Evolutionary conservation across 1,140 invertebrate species (phyloP).

Genomic region (Caenorhabditis tropicalis): DNA sequence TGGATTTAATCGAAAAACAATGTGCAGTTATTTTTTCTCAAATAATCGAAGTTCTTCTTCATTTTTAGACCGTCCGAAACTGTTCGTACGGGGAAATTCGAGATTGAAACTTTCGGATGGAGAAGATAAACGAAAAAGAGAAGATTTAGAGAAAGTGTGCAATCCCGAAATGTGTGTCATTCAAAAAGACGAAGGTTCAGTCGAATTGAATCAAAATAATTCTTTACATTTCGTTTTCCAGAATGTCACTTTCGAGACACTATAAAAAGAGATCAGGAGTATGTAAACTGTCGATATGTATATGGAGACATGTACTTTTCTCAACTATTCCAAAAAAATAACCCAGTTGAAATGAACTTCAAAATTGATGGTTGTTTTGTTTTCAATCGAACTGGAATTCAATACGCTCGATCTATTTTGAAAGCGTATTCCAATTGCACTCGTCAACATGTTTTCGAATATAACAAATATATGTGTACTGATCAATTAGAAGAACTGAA

Average conservation of each 20-base stretch:
- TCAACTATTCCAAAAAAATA: neutral
- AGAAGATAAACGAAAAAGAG: neutral
- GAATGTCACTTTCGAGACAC: neutral
- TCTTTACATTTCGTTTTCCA: neutral
- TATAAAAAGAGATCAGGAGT: neutral
- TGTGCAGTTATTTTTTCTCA: neutral
- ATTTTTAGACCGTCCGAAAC: neutral
- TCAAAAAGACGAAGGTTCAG: neutral
- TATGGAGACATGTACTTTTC: slow-evolving; percentile 22
- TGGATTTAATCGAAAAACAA: neutral
- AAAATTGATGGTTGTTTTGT: neutral
- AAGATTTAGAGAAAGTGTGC: neutral
- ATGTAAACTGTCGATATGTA: neutral
- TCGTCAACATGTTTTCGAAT: neutral
- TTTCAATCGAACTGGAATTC: slow-evolving; percentile 5
- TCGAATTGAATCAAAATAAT: neutral
- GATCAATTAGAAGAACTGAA: neutral
- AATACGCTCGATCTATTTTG: neutral
- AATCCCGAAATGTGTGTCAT: neutral
- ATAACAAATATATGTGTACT: slow-evolving; percentile 3
- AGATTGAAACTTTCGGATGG: neutral
- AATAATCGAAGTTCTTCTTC: neutral
- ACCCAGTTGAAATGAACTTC: neutral
- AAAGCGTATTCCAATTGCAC: neutral
- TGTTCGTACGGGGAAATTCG: neutral